These are phyloP conservation scores for Forbesichthys papilliferus DNA, from an alignment of 2,113 vertebrate genomes.

Conservation along the genomic window DNA sequence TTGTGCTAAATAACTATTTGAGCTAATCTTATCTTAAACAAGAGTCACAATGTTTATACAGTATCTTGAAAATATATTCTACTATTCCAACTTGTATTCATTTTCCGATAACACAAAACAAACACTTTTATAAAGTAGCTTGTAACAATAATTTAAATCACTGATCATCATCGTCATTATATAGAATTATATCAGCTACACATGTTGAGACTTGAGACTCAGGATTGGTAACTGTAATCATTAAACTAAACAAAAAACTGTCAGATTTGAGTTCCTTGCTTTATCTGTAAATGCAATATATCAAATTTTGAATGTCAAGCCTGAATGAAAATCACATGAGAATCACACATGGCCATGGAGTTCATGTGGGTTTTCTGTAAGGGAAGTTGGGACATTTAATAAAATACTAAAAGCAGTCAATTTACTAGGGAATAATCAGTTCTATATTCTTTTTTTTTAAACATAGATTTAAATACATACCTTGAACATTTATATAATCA, in stretches of 20 bases:
- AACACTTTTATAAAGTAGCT: background rate
- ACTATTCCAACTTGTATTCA: background rate
- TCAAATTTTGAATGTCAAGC: background rate
- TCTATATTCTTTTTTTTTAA: no score
- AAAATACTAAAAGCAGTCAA: no score
- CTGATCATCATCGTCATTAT: no score
- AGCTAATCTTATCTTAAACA: background rate
- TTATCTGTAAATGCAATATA: background rate
- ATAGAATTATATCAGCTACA: background rate
- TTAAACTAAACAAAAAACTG: background rate
- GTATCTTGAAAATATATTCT: background rate
- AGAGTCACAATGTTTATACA: background rate
- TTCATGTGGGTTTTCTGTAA: no score
- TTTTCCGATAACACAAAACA: background rate
- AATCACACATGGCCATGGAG: no score
- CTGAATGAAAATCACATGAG: background rate
- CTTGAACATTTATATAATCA: no score
- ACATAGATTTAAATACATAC: no score
- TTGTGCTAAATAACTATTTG: background rate
- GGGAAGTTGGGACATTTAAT: no score
- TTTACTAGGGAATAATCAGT: no score
- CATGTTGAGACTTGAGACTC: no score
- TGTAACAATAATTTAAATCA: no score
- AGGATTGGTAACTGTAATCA: constrained; percentile 1
- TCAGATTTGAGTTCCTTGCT: no score